Evolutionary conservation across 2,113 vertebrate genomes (phyloP), one percentile per base, ranked within the genome.

Genomic region (Tetrax tetrax): DNA sequence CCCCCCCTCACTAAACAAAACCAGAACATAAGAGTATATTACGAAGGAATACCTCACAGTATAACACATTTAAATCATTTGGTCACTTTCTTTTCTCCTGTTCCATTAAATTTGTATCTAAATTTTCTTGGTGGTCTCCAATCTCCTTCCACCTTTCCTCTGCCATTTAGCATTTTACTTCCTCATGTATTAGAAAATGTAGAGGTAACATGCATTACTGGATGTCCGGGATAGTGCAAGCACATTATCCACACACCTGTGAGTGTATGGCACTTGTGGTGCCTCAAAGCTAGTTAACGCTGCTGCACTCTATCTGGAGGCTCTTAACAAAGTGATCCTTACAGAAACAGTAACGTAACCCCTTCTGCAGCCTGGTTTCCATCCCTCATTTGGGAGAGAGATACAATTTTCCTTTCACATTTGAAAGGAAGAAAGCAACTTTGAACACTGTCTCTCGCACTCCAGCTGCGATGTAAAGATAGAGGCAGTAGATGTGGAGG

Each of bases 371-470:
- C 38, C 79, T 72, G n/a, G 18, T 35, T 87, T 60, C 53, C 80
- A 41, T 5, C 19, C 19, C 38, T 24, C 4, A 1, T 77, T 51
- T 15, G 10, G 64, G 63, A 77, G 19, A 64, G 20, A 82, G 13
- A 29, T 15, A 11, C 4, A 3, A 48, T 72, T 88, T 87, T 47
- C 33, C 78, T 76, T 72, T n/a, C 75, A 45, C 14, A 8, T 60
- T 83, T 63, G 33, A 64, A 91, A 83, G 45, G 45, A 88, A 95
- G 25, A 83, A 90, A 88, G 14, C 12, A 37, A 25, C 66, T 92
- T 85, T 70, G 43, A 86, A 87, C 48, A 12, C 7, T 14, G 25
- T 2, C 33, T 80, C 14, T 71, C 47, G 61, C 33, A 15, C 45
- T 66, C 69, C 84, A 87, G 41, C 79, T 90, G 68, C 0, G 7